Percentiles rank a stretch among this genome's conserved stretches.
Evolutionary conservation across 30 jellyfish, hydroid and myxozoan species (phyloP).

Genomic region (Hydractinia echinata): DNA sequence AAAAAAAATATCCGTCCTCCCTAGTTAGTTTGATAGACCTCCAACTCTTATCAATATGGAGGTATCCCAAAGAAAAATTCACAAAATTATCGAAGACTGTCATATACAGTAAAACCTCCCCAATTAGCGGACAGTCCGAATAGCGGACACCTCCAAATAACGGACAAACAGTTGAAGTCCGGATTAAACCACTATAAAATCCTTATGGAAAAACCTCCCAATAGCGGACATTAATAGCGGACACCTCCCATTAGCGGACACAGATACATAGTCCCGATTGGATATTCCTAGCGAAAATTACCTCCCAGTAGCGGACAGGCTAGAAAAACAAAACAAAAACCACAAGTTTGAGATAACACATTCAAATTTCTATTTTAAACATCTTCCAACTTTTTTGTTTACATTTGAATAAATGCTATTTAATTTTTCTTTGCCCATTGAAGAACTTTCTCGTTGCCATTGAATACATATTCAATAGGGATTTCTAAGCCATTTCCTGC

Average conservation of each 20-base stretch:
- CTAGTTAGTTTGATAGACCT: too few relatives aligned
- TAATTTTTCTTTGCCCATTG: neutral
- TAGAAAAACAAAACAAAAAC: neutral
- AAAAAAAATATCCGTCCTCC: too few relatives aligned
- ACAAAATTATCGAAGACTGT: too few relatives aligned
- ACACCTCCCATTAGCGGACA: conserved; percentile 9
- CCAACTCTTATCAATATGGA: too few relatives aligned
- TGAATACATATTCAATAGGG: conserved; percentile 1
- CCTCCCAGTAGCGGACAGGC: conserved; percentile 26
- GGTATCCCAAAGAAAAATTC: too few relatives aligned
- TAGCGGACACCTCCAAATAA: conserved; percentile 4
- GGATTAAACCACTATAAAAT: neutral
- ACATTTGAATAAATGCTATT: neutral
- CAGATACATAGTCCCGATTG: conserved; percentile 1
- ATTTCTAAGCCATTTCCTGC: neutral
- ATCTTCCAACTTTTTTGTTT: conserved; percentile 4
- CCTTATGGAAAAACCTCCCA: conserved; percentile 18
- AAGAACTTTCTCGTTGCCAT: conserved; percentile 18
- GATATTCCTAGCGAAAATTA: conserved; percentile 7
- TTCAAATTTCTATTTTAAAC: conserved; percentile 10
- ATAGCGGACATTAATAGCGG: conserved; percentile 5
- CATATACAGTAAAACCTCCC: neutral
- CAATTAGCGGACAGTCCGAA: conserved; percentile 11
- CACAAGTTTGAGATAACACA: conserved; percentile 18
- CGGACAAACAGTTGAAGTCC: conserved; percentile 16